Percentiles rank a stretch among this genome's conserved stretches.
Evolutionary conservation across 2,113 vertebrate genomes (phyloP).

Genomic region (Hystrix brachyura): DNA sequence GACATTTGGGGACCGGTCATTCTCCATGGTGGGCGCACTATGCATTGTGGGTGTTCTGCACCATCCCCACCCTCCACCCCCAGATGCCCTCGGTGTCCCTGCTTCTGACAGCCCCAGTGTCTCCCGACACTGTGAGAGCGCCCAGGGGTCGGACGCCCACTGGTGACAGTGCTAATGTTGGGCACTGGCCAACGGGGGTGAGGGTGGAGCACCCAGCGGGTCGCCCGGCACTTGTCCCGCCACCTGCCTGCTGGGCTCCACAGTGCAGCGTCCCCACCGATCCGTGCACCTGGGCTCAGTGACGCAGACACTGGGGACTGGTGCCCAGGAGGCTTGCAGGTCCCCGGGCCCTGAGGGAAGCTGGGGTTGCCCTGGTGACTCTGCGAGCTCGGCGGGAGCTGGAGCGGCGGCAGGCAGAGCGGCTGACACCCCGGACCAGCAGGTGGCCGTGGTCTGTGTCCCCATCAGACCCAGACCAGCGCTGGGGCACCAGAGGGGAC

Average conservation of each 20-base stretch:
- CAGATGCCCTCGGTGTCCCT: background rate
- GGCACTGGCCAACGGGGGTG: background rate
- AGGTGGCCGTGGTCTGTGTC: background rate
- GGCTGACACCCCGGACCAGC: background rate
- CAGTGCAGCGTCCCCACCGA: background rate
- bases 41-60: background rate
- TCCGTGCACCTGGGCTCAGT: background rate
- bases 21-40: background rate
- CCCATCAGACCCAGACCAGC: background rate
- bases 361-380: conserved; percentile 31
- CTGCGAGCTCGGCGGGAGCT: background rate
- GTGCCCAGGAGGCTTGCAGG: conserved; percentile 25
- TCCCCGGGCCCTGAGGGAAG: conserved; percentile 37
- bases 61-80: background rate
- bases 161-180: too few species aligned
- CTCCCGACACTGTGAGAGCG: background rate
- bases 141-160: background rate
- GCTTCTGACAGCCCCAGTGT: background rate
- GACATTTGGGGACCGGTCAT: background rate
- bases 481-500: background rate
- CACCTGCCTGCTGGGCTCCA: too few species aligned
- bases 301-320: conserved; percentile 18
- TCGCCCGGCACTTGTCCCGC: background rate
- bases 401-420: background rate
- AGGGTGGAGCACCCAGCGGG: background rate